phyloP scores from a whole-genome alignment of 2,113 vertebrate species.

The human (Homo sapiens) region GRCh38 chr4:26405001-26405500 shows the following conservation, averaged over 20 bases:
- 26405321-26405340: slow-evolving; percentile 20
- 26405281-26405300: neutral
- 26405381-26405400: neutral
- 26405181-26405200: neutral
- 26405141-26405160: neutral
- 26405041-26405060: neutral
- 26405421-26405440: neutral
- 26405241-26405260: neutral
- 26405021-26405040: neutral
- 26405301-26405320: slow-evolving; percentile 16
- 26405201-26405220: neutral
- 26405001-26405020: neutral
- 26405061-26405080: neutral
- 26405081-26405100: neutral
- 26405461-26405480: slow-evolving; percentile 14
- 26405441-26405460: slow-evolving; percentile 17
- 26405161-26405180: neutral
- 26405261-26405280: neutral
- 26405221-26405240: neutral
- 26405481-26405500: neutral
- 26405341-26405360: neutral
- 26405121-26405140: neutral
- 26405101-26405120: neutral
- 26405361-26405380: neutral
- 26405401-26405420: neutral